phyloP scores from a whole-genome alignment of 1,140 invertebrate species.

The Halotydeus destructor region DNA sequence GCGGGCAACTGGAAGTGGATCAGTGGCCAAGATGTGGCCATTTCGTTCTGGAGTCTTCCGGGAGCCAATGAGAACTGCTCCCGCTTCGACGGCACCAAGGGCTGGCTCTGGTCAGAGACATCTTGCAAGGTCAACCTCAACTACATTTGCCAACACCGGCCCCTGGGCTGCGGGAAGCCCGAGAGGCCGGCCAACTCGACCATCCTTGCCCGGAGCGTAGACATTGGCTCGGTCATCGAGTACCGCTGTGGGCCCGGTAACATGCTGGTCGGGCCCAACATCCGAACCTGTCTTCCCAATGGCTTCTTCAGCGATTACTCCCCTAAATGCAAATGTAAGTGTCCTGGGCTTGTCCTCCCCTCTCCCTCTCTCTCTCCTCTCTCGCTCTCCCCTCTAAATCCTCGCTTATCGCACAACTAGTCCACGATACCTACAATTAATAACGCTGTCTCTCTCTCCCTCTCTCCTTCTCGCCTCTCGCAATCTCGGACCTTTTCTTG shows the following conservation, averaged over 20 bases:
- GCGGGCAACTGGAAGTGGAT: slow-evolving; percentile 67
- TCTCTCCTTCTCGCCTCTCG: neutral
- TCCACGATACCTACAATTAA: no score
- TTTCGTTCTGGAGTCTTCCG: slow-evolving; percentile 78
- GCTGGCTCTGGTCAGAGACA: slow-evolving; percentile 84
- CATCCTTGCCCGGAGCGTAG: slow-evolving; percentile 43
- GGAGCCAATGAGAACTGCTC: slow-evolving; percentile 64
- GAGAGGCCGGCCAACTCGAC: slow-evolving; percentile 83
- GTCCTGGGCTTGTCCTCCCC: no score
- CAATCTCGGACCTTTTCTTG: no score
- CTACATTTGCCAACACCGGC: slow-evolving; percentile 83
- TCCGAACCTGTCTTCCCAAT: slow-evolving; percentile 60
- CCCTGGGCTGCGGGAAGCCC: slow-evolving; percentile 64
- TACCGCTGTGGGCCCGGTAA: slow-evolving; percentile 69
- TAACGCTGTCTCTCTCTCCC: no score
- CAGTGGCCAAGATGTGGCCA: slow-evolving; percentile 54
- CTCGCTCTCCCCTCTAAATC: neutral
- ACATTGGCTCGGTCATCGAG: slow-evolving; percentile 63
- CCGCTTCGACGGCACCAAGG: slow-evolving; percentile 70
- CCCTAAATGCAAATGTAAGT: slow-evolving; percentile 73
- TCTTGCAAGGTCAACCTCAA: slow-evolving; percentile 63
- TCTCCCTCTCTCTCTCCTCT: slow-evolving; percentile 3
- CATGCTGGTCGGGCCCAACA: slow-evolving; percentile 57
- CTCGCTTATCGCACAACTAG: neutral
- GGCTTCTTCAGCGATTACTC: slow-evolving; percentile 85